A percentile compares a stretch with the other conserved stretches of the same genome.
Conservation (phyloP, 2,888 invertebrate species). For the Ormyrus rosae region DNA sequence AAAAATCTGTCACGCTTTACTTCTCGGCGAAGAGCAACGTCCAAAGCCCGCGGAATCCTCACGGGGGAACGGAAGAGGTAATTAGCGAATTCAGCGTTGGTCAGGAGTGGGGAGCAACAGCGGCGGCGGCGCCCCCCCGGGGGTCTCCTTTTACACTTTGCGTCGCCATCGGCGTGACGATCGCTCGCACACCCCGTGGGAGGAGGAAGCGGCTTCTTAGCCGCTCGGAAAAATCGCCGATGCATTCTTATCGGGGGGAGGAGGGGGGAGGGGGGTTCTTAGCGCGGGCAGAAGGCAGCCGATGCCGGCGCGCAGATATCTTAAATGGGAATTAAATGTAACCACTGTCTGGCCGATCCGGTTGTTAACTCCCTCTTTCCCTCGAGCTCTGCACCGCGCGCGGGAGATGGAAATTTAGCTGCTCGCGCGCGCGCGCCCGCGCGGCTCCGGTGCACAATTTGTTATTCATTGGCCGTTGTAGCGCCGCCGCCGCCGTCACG, state of each 20-base stretch:
- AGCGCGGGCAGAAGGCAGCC: not conserved
- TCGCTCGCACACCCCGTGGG: conserved; percentile 51
- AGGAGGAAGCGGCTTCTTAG: conserved; percentile 12
- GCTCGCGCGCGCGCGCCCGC: too few relatives aligned
- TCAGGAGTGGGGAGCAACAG: too few relatives aligned
- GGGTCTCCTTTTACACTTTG: conserved; percentile 1
- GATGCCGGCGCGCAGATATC: conserved; percentile 44
- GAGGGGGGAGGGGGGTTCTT: not conserved
- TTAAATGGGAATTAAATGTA: conserved; percentile 51
- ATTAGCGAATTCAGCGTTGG: conserved; percentile 54
- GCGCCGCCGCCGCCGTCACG: too few relatives aligned
- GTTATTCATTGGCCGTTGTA: conserved; percentile 9
- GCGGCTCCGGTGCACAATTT: conserved; percentile 16
- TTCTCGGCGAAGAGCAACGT: too few relatives aligned
- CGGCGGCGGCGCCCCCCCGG: conserved; percentile 38
- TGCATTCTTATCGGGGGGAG: not conserved
- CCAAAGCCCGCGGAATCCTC: too few relatives aligned
- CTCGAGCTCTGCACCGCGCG: not conserved
- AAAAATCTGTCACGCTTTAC: too few relatives aligned
- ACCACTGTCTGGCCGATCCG: conserved; percentile 45
- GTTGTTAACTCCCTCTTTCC: conserved; percentile 35
- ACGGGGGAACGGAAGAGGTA: conserved; percentile 34
- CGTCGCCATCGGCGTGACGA: conserved; percentile 71
- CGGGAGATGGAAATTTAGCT: conserved; percentile 19
- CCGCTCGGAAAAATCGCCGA: conserved; percentile 28